Conservation (phyloP, 2,888 invertebrate genomes). For the Eurytoma californica region DNA sequence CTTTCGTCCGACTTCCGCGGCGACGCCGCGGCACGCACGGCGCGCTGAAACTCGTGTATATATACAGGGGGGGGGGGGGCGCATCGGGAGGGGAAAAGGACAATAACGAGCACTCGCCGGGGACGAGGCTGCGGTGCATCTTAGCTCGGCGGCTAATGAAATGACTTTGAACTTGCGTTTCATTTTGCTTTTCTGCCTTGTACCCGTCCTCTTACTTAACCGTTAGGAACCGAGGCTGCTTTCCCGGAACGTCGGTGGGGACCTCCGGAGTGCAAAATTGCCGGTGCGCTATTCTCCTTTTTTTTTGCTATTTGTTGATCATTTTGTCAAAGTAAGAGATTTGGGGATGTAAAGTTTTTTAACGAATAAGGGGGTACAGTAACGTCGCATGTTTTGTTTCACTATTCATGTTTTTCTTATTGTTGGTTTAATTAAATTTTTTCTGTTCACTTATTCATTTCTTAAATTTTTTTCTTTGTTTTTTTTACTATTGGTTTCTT, state of each 20-base stretch:
- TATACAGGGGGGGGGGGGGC: neutral
- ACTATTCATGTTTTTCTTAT: no score
- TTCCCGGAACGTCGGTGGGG: neutral
- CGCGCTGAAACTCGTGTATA: neutral
- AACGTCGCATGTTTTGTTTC: no score
- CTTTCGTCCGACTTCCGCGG: neutral
- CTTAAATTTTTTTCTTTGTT: no score
- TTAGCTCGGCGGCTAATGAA: conserved; percentile 19
- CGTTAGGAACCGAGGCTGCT: neutral
- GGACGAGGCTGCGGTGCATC: conserved; percentile 9
- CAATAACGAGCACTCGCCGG: conserved; percentile 23
- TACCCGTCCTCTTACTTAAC: conserved; percentile 5
- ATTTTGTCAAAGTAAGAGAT: no score
- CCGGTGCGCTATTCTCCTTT: no score
- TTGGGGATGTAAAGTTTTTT: no score
- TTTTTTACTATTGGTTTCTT: no score
- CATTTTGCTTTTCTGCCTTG: conserved; percentile 16
- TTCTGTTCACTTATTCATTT: no score
- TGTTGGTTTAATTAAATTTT: no score
- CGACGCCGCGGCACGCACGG: neutral
- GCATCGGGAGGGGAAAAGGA: neutral
- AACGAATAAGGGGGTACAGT: no score
- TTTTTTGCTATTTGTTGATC: no score
- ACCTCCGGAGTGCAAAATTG: no score
- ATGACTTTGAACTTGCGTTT: conserved; percentile 24